Conservation (phyloP, 1,140 invertebrate genomes). For the Himalopsyche phryganea region DNA sequence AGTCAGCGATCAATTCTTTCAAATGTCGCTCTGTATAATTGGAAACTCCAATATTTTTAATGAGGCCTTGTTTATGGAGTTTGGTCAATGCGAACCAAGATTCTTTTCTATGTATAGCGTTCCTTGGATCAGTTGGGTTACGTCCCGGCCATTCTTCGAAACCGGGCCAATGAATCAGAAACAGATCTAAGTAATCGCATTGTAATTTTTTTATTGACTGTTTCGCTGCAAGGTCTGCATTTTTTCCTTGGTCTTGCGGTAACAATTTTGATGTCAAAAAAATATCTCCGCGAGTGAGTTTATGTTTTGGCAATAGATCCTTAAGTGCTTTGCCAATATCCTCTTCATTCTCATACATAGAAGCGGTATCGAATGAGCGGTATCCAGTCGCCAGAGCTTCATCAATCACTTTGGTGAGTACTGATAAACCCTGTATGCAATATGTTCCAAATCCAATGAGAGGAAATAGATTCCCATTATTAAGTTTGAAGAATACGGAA, state of each 20-base stretch:
- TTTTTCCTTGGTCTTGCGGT: constrained; percentile 65
- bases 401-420: constrained; percentile 36
- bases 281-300: constrained; percentile 52
- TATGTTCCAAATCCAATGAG: constrained; percentile 37
- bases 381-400: constrained; percentile 36
- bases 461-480: constrained; percentile 29
- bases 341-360: constrained; percentile 57
- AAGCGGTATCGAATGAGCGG: constrained; percentile 51
- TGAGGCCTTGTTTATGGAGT: constrained; percentile 57
- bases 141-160: constrained; percentile 40
- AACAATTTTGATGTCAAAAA: constrained; percentile 61
- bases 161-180: constrained; percentile 84
- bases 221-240: constrained; percentile 55
- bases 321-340: constrained; percentile 53
- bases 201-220: constrained; percentile 63
- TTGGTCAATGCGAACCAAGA: constrained; percentile 69
- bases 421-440: constrained; percentile 31
- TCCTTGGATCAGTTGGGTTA: constrained; percentile 51
- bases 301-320: constrained; percentile 40
- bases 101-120: constrained; percentile 54
- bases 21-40: constrained; percentile 77
- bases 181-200: constrained; percentile 75
- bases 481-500: constrained; percentile 18
- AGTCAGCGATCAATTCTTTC: constrained; percentile 60
- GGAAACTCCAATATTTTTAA: constrained; percentile 78